Evolutionary conservation across 2,113 vertebrate species (phyloP).

Genomic region (Zosterops borbonicus): DNA sequence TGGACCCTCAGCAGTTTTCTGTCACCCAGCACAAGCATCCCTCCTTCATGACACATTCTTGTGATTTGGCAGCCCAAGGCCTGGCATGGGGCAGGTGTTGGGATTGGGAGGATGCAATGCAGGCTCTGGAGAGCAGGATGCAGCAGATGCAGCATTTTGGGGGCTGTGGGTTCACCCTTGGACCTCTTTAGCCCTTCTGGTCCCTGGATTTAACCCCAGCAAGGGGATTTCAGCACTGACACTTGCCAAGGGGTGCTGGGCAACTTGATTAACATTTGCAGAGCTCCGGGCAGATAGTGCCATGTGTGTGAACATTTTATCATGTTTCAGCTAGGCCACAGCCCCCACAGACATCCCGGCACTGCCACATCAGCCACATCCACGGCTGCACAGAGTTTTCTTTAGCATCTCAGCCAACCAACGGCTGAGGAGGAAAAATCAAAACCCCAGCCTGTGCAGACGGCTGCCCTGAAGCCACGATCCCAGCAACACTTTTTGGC

Average conservation of each 20-base stretch:
- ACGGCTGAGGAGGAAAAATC: background rate
- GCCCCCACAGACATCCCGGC: rapidly evolving
- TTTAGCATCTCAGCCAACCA: background rate
- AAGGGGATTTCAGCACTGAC: background rate
- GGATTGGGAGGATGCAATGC: rapidly evolving
- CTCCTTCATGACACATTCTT: background rate
- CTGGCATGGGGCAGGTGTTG: rapidly evolving
- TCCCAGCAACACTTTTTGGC: background rate
- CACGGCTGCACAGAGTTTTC: rapidly evolving
- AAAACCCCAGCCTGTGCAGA: background rate
- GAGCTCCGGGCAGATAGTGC: background rate
- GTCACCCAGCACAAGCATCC: background rate
- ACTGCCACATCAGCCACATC: background rate
- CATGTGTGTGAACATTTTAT: background rate
- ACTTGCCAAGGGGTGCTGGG: background rate
- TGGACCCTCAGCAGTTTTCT: background rate
- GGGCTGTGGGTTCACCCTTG: rapidly evolving
- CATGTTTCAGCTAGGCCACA: background rate
- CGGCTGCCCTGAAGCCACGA: rapidly evolving
- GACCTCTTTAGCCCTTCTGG: background rate
- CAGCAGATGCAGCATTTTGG: rapidly evolving
- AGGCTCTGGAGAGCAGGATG: background rate
- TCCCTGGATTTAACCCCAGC: background rate
- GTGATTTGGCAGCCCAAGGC: rapidly evolving
- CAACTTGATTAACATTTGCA: background rate